Evolutionary conservation across 1,140 invertebrate genomes (phyloP).

Genomic region (Drosophila ficusphila): DNA sequence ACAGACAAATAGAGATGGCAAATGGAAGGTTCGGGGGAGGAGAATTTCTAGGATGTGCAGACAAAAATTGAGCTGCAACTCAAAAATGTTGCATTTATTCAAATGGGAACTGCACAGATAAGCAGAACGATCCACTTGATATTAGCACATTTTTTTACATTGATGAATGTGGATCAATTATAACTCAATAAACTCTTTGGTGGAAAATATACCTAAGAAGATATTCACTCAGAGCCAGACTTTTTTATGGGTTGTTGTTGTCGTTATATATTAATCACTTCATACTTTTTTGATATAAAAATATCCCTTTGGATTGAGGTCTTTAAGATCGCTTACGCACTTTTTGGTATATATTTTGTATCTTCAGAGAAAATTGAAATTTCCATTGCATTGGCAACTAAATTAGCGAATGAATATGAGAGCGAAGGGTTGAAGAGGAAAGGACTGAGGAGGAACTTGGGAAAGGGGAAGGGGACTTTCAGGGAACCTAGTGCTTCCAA

Average conservation of each 20-base stretch:
- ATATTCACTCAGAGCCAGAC: no score
- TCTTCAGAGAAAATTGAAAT: background rate
- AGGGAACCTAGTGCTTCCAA: conserved; percentile 60
- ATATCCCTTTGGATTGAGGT: background rate
- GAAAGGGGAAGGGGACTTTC: background rate
- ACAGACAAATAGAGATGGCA: conserved; percentile 29
- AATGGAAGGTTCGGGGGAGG: conserved; percentile 1
- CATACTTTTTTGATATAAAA: background rate
- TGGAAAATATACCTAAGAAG: background rate
- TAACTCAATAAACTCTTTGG: background rate
- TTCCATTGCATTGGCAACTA: background rate
- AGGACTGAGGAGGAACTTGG: conserved; percentile 1
- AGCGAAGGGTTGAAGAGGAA: background rate
- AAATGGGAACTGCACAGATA: conserved; percentile 32
- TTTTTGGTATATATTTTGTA: conserved; percentile 2
- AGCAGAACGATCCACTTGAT: conserved; percentile 3
- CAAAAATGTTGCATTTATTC: conserved; percentile 71
- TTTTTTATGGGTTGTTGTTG: no score
- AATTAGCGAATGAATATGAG: conserved; percentile 21
- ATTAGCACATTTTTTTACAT: background rate
- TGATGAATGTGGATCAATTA: background rate
- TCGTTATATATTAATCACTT: no score
- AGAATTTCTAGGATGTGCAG: background rate
- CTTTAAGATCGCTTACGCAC: background rate
- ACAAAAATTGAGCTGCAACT: conserved; percentile 41